Evolutionary conservation across 2,888 invertebrate species (phyloP).

Genomic region (Ametastegia equiseti): DNA sequence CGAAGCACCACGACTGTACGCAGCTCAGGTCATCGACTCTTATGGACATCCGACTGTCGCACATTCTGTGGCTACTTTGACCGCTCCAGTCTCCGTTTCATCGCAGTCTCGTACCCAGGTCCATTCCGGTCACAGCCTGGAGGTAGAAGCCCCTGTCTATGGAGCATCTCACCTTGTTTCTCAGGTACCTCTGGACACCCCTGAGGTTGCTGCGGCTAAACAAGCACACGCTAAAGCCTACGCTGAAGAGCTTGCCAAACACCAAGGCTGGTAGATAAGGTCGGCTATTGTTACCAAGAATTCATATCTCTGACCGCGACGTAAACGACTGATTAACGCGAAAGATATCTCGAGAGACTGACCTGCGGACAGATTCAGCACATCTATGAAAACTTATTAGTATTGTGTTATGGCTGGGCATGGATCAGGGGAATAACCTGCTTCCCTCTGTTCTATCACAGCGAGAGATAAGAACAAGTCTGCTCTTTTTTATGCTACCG

Average conservation of each 20-base stretch:
- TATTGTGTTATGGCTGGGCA: background rate
- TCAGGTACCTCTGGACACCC: constrained; percentile 36
- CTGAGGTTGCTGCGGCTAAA: constrained; percentile 49
- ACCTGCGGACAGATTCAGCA: constrained; percentile 1
- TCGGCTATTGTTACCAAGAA: background rate
- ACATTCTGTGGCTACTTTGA: constrained; percentile 23
- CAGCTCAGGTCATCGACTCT: constrained; percentile 36
- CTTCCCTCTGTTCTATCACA: background rate
- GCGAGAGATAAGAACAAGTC: background rate
- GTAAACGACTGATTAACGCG: constrained; percentile 10
- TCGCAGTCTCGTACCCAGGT: constrained; percentile 60
- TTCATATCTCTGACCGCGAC: background rate
- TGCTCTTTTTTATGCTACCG: constrained; percentile 17
- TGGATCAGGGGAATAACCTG: background rate
- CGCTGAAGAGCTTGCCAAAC: constrained; percentile 44
- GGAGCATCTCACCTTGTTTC: constrained; percentile 19
- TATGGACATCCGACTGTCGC: constrained; percentile 35
- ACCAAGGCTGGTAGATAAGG: constrained; percentile 44
- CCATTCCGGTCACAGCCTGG: constrained; percentile 34
- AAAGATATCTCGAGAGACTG: constrained; percentile 28
- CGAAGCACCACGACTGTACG: constrained; percentile 7
- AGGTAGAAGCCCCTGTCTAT: constrained; percentile 5
- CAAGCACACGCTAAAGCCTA: constrained; percentile 47
- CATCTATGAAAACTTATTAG: background rate
- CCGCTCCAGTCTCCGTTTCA: constrained; percentile 56